Conservation (phyloP, 2,797 vertebrate species). For the Sarcoramphus papa region DNA sequence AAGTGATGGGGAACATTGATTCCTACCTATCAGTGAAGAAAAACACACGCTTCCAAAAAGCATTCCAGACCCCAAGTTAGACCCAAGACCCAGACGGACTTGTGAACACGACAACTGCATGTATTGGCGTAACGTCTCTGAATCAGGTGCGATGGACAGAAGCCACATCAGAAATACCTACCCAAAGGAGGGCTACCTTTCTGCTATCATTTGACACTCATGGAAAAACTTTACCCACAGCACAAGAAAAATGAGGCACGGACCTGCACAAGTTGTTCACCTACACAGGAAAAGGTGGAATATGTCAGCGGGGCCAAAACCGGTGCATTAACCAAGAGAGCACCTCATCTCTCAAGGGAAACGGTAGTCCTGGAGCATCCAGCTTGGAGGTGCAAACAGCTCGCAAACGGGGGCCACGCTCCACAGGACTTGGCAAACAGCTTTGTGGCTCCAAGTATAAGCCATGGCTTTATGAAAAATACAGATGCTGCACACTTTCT, state of each 20-base stretch:
- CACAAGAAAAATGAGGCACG: not conserved
- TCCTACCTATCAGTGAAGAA: not conserved
- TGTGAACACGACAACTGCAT: fast-evolving
- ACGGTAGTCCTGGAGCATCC: not conserved
- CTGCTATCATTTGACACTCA: not conserved
- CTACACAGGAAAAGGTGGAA: not conserved
- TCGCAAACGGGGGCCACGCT: not conserved
- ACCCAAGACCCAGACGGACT: not conserved
- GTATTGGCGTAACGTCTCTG: fast-evolving
- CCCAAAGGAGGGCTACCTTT: not conserved
- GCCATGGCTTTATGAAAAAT: not conserved
- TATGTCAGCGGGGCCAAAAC: not conserved
- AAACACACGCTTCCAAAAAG: not conserved
- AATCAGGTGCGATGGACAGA: not conserved
- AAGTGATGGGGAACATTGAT: not conserved
- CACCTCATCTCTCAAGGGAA: not conserved
- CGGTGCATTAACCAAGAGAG: not conserved
- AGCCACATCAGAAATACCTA: not conserved
- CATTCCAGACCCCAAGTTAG: not conserved
- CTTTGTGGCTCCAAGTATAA: not conserved
- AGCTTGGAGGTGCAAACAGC: not conserved
- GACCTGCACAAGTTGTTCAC: not conserved
- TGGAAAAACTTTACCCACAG: not conserved
- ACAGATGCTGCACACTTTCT: not conserved
- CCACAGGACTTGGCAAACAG: not conserved